Evolutionary conservation across 2,113 vertebrate species (phyloP).

Genomic region (Catharus bicknelli): DNA sequence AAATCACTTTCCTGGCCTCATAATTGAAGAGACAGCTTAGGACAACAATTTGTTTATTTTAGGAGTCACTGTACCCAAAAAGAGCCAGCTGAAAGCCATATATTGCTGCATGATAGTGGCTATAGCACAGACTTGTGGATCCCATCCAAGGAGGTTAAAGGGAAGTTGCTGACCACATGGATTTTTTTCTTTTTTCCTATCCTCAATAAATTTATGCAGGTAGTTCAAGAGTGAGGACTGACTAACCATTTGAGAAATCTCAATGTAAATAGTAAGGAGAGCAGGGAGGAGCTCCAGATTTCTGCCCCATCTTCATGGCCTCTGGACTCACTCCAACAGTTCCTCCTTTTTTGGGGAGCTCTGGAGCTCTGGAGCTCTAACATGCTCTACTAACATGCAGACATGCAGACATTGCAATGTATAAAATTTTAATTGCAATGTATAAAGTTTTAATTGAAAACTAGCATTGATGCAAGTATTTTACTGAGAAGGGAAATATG

Average conservation of each 20-base stretch:
- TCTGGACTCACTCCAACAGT: not conserved
- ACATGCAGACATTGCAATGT: not conserved
- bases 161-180: not conserved
- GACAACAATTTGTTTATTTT: not conserved
- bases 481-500: not conserved
- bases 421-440: not conserved
- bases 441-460: constrained; percentile 5
- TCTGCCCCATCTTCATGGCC: not conserved
- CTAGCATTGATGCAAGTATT: not conserved
- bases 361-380: no score
- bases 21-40: not conserved
- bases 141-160: not conserved
- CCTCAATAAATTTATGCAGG: not conserved
- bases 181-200: not conserved
- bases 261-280: not conserved
- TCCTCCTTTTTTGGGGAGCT: not conserved
- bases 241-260: not conserved
- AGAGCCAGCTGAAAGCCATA: rapidly evolving
- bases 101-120: not conserved
- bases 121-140: not conserved
- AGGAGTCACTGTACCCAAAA: not conserved
- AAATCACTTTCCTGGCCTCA: not conserved
- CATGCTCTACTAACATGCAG: not conserved
- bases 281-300: not conserved
- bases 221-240: not conserved